Conservation (phyloP, 1,140 invertebrate genomes). For the Adoxophyes honmai region DNA sequence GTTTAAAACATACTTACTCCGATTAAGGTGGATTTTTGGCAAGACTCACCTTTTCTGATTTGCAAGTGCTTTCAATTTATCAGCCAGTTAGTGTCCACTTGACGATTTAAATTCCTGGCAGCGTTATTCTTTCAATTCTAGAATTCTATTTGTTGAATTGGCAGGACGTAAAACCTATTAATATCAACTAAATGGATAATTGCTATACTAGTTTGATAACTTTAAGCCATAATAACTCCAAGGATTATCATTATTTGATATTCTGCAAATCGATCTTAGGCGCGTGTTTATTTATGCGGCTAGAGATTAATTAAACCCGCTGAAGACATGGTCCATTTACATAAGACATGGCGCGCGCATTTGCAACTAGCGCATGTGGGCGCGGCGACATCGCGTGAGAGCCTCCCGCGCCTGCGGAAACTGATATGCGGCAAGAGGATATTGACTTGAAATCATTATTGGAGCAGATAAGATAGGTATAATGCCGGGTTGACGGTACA, state of each 20-base stretch:
- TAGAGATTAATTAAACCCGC: conserved; percentile 68
- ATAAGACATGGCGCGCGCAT: conserved; percentile 70
- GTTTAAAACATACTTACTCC: too few species aligned
- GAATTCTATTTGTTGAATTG: too few species aligned
- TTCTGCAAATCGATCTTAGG: conserved; percentile 57
- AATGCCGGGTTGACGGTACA: background rate
- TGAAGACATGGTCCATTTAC: conserved; percentile 66
- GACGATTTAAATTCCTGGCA: too few species aligned
- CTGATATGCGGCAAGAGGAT: conserved; percentile 6
- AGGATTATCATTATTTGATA: conserved; percentile 55
- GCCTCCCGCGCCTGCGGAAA: conserved; percentile 8
- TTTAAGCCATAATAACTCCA: conserved; percentile 32
- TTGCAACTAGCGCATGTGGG: conserved; percentile 54
- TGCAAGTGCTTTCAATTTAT: too few species aligned
- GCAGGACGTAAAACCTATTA: too few species aligned
- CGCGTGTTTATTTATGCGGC: conserved; percentile 63
- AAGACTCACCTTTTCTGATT: too few species aligned
- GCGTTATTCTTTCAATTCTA: too few species aligned
- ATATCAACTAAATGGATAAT: too few species aligned
- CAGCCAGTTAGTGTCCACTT: too few species aligned
- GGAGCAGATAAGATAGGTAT: conserved; percentile 5
- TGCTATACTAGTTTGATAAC: too few species aligned
- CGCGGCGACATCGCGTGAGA: conserved; percentile 57
- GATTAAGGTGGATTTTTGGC: too few species aligned
- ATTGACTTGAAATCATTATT: conserved; percentile 12